Evolutionary conservation across 2,888 invertebrate species (phyloP), one percentile per base, ranked within the genome.

Genomic region (Lasioglossum vierecki): DNA sequence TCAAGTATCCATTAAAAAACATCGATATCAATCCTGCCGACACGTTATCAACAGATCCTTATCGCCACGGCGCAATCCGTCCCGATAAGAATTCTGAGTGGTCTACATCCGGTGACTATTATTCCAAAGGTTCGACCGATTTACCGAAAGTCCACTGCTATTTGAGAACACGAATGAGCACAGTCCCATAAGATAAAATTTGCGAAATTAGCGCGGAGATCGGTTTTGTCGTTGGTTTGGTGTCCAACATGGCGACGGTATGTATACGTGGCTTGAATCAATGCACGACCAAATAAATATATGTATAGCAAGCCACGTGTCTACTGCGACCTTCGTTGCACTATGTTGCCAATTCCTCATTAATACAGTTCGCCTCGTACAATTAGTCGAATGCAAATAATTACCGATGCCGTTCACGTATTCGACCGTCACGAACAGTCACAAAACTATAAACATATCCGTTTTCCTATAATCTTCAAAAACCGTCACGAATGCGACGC

Each of bases 221-320:
- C 81, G 85, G 80, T 81, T 82, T 88, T 88, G 75, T 84, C 83
- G 86, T 83, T 90, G 89, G 88, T 82, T 88, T 88, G 80, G 82
- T 88, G 74, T 90, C 89, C 87, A 91, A 89, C 91, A 91, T 91
- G 91, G 90, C 88, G 86, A 84, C 83, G 66, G 79, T 81, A 80
- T 82, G 73, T 84, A 87, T 87, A 88, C 89, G 84, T 84, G 82
- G 63, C 30, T 80, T 80, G 85, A 93, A 93, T 92, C 93, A 91
- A 92, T 93, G 92, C 88, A 91, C 81, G 88, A 88, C 90, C 82
- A 89, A 89, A 88, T 88, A 88, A 88, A 88, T 89, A 87, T 80
- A 89, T 89, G 87, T 80, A 89, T 89, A 80, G 83, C 87, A 77
- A 90, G 92, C 92, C 93, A 93, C 93, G 92, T 93, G 93, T 92